Conservation (phyloP, 2,113 vertebrate genomes). For the Mesembrinibis cayennensis region DNA sequence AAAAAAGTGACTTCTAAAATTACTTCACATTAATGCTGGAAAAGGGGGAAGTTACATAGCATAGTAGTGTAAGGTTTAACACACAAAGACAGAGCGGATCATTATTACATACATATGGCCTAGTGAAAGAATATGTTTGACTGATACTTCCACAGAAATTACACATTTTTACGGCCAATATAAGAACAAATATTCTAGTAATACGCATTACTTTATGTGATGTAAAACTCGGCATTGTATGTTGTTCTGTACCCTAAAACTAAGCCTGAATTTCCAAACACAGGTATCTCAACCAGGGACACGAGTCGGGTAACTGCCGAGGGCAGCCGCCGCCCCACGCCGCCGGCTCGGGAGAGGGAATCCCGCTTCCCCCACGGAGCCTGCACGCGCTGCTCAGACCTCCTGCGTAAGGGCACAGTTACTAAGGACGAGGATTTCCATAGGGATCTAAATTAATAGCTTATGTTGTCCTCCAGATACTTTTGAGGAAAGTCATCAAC, state of each 20-base stretch:
- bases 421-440: background rate
- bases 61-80: background rate
- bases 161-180: background rate
- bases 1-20: background rate
- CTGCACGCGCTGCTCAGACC: background rate
- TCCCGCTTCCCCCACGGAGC: background rate
- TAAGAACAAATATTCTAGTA: background rate
- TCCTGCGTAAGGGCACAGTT: background rate
- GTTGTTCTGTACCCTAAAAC: fast-evolving
- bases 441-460: background rate
- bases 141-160: background rate
- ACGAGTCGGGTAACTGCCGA: fast-evolving
- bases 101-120: background rate
- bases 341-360: background rate
- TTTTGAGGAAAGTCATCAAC: slow-evolving; percentile 29
- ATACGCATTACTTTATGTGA: background rate
- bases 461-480: background rate
- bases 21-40: background rate
- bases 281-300: fast-evolving
- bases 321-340: background rate
- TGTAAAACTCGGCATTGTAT: background rate
- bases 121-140: background rate
- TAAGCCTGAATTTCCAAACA: background rate
- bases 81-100: background rate
- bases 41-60: background rate